Base-by-base conservation (phyloP, 2,888 invertebrate species). In the Pristionchus entomophagus region DNA sequence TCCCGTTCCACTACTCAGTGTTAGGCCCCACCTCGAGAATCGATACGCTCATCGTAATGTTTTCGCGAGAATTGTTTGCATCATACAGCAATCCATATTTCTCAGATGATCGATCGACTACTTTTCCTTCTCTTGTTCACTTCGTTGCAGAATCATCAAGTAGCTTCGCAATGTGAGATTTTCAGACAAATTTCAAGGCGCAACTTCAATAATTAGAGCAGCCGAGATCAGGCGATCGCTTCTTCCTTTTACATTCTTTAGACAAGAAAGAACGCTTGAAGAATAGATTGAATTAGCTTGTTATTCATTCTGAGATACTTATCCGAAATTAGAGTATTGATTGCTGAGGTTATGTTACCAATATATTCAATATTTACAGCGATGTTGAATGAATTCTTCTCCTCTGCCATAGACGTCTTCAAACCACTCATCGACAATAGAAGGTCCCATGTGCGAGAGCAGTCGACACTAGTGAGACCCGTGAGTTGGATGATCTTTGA, bases 361-460 rank as follows among this genome's bases (percentile, higher is more conserved):
- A n/a, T 59, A 26, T 12, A 65, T 17, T 29, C 2, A 78, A 5
- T 78, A 26, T 12, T 77, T 45, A 29, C 51, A 80, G 78, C 78
- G 19, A 82, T 59, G 59, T 14, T 82, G 22, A n/a, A 26, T 3
- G 82, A 56, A 22, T 82, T 82, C 41, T 29, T 82, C 82, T 41
- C 56, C 45, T 38, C 38, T 10, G 59, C 59, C 4, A 51, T 82
- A 17, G 22, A 17, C 19, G 45, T 82, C 6, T 82, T 82, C 59
- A 38, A 26, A 22, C 82, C 82, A 22, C 56, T 59, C 14, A 59
- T 49, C 6, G 56, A 82, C 14, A 41, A 38, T 22, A 56, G 56
- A 82, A n/a, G 82, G 17, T 19, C 82, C 14, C 56, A 82, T 26
- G 49, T 82, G 17, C 22, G 82, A n/a, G 82, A 82, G 49, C 51